Evolutionary conservation across 2,797 vertebrate genomes (phyloP), one percentile per base, ranked within the genome.

Genomic region (Naso thynnoides): DNA sequence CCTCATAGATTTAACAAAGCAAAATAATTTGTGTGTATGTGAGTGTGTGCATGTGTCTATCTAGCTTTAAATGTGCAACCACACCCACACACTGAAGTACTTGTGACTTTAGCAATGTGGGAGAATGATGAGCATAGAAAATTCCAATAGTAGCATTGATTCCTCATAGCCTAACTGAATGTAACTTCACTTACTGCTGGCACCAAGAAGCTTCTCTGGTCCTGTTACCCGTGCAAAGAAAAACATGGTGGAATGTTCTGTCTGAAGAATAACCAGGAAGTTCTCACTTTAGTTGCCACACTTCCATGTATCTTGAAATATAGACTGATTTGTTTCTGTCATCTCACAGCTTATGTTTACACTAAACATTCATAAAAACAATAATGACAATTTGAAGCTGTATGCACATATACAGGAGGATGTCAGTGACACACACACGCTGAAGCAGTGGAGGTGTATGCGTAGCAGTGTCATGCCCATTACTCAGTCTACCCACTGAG

Each of bases 401-500:
- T 26, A 54, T 50, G 64, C 42, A 64, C 49, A 71, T n/a, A 66
- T 71, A 61, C 82, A 78, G 64, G 33, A 45, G 56, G 45, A 27
- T 45, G 66, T 61, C 68, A 68, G 54, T 41, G 68, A n/a, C n/a
- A 69, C 80, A 67, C 56, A 59, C 71, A 31, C n/a, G 48, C 49
- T 45, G 58, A 47, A 45, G 62, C 38, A 15, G 75, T 31, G 27
- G 58, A 11, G 2, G 26, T 50, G 23, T 18, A 4, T 70, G 36
- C 18, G 0, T 47, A 0, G 19, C 10, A 9, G 53, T 45, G 67
- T 64, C 10, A 52, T 24, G 76, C 27, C 64, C 70, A 77, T 86
- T 67, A 70, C 66, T 86, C 68, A 78, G 66, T 79, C 74, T 90
- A 94, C 93, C 86, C 92, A 90, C 76, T 86, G 87, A 84, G 92